A percentile compares a stretch with the other conserved stretches of the same genome.
phyloP scores from a whole-genome alignment of 2,888 invertebrate genomes.

The Cephus spinipes region DNA sequence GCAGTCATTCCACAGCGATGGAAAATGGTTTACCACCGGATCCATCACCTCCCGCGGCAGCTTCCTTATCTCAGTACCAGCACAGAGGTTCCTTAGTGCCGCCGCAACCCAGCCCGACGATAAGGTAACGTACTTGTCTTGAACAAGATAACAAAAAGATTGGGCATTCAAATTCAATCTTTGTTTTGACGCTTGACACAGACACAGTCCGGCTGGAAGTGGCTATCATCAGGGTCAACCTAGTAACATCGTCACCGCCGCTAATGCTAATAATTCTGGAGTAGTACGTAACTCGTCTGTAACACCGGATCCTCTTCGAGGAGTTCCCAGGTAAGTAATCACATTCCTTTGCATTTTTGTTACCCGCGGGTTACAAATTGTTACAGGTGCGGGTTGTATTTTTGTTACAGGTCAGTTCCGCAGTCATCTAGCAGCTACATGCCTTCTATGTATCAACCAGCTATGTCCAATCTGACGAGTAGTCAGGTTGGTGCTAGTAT shows the following conservation, averaged over 20 bases:
- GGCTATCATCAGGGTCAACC: constrained; percentile 61
- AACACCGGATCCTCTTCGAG: constrained; percentile 57
- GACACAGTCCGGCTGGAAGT: constrained; percentile 60
- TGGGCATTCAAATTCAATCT: neutral
- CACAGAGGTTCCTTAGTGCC: constrained; percentile 61
- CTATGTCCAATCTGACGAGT: constrained; percentile 51
- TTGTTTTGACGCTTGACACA: constrained; percentile 21
- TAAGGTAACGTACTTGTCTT: constrained; percentile 54
- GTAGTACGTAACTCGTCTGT: constrained; percentile 64
- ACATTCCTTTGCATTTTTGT: neutral
- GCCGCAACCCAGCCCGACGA: constrained; percentile 65
- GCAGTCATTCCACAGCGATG: constrained; percentile 55
- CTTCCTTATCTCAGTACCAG: constrained; percentile 59
- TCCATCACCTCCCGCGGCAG: constrained; percentile 61
- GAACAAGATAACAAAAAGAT: neutral
- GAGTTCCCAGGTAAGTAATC: constrained; percentile 48
- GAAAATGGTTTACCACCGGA: constrained; percentile 70
- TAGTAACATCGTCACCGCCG: constrained; percentile 59
- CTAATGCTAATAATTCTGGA: constrained; percentile 56
- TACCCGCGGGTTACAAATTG: too few relatives aligned
- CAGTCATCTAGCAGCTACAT: constrained; percentile 54
- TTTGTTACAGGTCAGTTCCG: constrained; percentile 43
- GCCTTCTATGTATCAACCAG: constrained; percentile 55
- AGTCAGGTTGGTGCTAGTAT: constrained; percentile 52
- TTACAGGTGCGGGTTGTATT: too few relatives aligned